These are phyloP conservation scores for Lepus timidus DNA, from an alignment of 2,113 vertebrate species.

Conservation along the genomic window DNA sequence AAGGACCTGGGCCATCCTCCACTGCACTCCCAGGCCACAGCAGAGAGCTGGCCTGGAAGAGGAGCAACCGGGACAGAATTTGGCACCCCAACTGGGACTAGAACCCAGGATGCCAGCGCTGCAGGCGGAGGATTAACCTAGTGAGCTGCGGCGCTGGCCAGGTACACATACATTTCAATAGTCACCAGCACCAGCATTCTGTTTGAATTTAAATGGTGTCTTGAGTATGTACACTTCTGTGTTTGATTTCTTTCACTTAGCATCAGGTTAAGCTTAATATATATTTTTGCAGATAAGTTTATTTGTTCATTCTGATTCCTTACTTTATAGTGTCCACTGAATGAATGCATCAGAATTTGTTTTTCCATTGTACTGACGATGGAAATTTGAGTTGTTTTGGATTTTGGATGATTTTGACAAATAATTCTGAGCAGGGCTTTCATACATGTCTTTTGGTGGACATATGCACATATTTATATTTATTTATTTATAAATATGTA, in stretches of 20 bases:
- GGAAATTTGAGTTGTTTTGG: conserved; percentile 21
- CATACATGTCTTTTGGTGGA: neutral
- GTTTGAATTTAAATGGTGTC: neutral
- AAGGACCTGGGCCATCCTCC: no score
- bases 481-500: no score
- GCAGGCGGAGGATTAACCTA: no score
- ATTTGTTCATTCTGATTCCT: neutral
- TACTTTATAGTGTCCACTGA: neutral
- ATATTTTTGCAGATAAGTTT: neutral
- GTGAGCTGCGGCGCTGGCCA: no score
- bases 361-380: neutral
- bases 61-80: no score
- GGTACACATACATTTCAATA: neutral
- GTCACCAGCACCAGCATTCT: neutral
- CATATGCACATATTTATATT: neutral
- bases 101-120: no score
- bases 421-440: neutral
- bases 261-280: neutral
- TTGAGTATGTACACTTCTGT: neutral
- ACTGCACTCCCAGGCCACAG: no score
- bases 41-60: no score
- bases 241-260: neutral
- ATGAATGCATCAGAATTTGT: conserved; percentile 35
- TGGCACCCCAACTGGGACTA: no score
- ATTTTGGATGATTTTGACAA: conserved; percentile 14